Evolutionary conservation across 2,797 vertebrate genomes (phyloP), one percentile per base, ranked within the genome.

Genomic region (Heterohyrax brucei): DNA sequence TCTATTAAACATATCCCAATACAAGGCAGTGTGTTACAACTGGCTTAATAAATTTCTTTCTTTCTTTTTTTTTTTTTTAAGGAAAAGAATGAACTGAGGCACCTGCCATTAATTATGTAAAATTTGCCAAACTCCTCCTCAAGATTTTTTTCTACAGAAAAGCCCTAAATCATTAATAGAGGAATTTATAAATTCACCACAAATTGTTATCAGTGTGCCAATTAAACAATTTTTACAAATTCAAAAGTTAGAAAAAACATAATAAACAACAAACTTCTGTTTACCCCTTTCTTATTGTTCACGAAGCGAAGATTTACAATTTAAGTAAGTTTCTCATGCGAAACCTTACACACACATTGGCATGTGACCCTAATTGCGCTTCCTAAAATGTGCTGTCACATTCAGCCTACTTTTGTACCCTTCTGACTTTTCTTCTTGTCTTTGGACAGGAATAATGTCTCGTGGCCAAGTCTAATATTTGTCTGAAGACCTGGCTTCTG

Each of bases 111-210:
- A 59, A 56, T 84, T 66, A 84, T 72, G 12, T 46, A 39, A 92
- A 82, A 48, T 16, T 66, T 88, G 46, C 4, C 39, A 95, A 80
- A 62, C 5, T 84, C 14, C 48, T 77, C n/a, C 44, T 92, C 12
- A 89, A 89, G 22, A 77, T 33, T 53, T 59, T 73, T 92, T 93
- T 87, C 81, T 87, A 50, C 3, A 53, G 26, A 95, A 88, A 79
- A 93, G 12, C 44, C 9, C 24, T 87, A 30, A 91, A 24, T 91
- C 10, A 72, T 93, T 77, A 82, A n/a, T 22, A 73, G 62, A 4
- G n/a, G 0, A 72, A 56, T 95, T 94, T 89, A 26, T 87, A 7
- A 87, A 18, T 95, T 95, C 26, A 62, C 70, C 89, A 93, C 16
- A 77, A 48, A 80, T 90, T 84, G 80, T 1, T 4, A 56, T 89